These are phyloP conservation scores for Drosophila cracens DNA, from an alignment of 2,888 invertebrate species.

Conservation along the genomic window DNA sequence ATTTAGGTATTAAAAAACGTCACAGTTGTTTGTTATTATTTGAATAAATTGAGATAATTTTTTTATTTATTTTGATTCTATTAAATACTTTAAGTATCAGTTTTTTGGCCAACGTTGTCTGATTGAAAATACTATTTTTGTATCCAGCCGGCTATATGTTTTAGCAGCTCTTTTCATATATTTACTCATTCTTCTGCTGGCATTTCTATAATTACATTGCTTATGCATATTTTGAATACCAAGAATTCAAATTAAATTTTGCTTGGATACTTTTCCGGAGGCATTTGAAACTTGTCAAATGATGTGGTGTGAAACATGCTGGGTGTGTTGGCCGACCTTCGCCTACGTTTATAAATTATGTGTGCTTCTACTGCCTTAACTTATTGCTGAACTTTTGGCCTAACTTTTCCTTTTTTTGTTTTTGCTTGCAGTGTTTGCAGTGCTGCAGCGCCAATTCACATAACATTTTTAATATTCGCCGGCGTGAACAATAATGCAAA, in stretches of 20 bases:
- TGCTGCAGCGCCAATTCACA: slow-evolving; percentile 43
- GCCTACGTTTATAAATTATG: neutral
- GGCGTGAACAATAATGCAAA: slow-evolving; percentile 63
- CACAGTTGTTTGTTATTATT: neutral
- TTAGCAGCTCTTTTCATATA: slow-evolving; percentile 12
- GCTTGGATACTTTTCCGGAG: slow-evolving; percentile 25
- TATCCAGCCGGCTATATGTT: neutral
- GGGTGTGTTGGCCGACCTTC: neutral
- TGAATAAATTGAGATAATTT: neutral
- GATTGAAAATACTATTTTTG: neutral
- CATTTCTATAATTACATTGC: slow-evolving; percentile 45
- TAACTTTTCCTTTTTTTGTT: slow-evolving; percentile 9
- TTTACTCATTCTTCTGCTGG: slow-evolving; percentile 20
- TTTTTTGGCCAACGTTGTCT: neutral
- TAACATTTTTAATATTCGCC: slow-evolving; percentile 53
- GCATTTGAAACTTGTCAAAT: slow-evolving; percentile 1
- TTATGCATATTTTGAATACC: slow-evolving; percentile 27
- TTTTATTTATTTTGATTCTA: neutral
- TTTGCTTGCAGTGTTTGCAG: slow-evolving; percentile 45
- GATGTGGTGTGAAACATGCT: slow-evolving; percentile 18
- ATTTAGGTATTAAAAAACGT: too few relatives aligned
- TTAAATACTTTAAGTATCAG: neutral
- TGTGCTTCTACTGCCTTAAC: slow-evolving; percentile 5
- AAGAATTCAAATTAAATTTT: slow-evolving; percentile 35
- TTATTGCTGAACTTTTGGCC: neutral